phyloP scores from a whole-genome alignment of 2,113 vertebrate species.

The Narcine bancroftii region DNA sequence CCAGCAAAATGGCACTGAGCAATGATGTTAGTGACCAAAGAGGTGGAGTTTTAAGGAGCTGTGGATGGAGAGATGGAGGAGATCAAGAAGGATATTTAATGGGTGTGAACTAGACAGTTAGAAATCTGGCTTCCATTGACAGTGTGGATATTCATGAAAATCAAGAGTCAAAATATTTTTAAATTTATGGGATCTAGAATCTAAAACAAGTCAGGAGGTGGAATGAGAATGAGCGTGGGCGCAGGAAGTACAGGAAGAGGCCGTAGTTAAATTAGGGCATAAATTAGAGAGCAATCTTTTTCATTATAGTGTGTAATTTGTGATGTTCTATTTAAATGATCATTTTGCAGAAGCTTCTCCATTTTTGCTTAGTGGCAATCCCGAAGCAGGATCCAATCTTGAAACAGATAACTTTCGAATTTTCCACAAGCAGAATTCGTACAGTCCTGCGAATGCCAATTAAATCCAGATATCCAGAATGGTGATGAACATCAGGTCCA shows the following conservation, averaged over 20 bases:
- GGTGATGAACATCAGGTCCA: background rate
- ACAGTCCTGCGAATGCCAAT: background rate
- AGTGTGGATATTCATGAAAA: background rate
- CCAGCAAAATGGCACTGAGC: too few relatives aligned
- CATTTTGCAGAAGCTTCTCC: too few relatives aligned
- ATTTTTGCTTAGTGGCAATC: too few relatives aligned
- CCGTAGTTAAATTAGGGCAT: background rate
- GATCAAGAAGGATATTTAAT: background rate
- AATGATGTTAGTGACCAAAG: background rate
- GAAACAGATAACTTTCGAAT: background rate
- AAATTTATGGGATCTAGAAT: background rate
- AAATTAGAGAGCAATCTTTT: background rate
- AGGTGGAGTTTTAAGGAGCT: background rate
- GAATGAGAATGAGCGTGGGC: background rate
- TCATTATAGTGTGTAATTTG: background rate
- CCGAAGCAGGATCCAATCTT: too few relatives aligned
- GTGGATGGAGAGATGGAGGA: background rate
- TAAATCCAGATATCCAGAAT: background rate
- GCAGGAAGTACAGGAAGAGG: too few relatives aligned
- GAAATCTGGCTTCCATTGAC: too few relatives aligned
- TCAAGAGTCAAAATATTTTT: background rate
- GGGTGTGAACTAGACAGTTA: too few relatives aligned
- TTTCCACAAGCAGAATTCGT: background rate
- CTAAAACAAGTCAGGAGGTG: background rate
- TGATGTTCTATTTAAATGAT: background rate